A percentile compares a stretch with the other conserved stretches of the same genome.
phyloP scores from a whole-genome alignment of 2,797 vertebrate genomes.

The Sebastes cheni region DNA sequence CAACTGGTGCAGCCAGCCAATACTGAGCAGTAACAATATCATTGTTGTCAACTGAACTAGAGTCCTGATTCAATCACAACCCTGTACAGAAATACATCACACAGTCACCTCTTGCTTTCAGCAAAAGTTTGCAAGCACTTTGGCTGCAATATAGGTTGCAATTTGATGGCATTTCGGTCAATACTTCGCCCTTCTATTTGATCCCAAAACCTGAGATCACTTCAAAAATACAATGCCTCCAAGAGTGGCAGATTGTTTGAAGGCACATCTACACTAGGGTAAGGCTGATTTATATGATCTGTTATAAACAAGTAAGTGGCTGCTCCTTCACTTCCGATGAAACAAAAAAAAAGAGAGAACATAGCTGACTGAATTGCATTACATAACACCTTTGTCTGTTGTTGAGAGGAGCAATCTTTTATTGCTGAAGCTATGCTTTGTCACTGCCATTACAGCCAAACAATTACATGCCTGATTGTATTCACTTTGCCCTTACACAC shows the following conservation, averaged over 20 bases:
- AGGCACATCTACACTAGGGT: neutral
- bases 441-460: conserved; percentile 52
- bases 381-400: conserved; percentile 45
- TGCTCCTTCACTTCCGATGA: conserved; percentile 15
- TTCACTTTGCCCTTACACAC: conserved; percentile 52
- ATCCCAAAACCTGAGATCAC: conserved; percentile 29
- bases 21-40: conserved; percentile 61
- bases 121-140: conserved; percentile 50
- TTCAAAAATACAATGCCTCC: conserved; percentile 19
- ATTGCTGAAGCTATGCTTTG: conserved; percentile 44
- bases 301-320: conserved; percentile 23
- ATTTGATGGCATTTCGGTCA: conserved; percentile 32
- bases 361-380: conserved; percentile 41
- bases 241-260: conserved; percentile 8
- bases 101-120: conserved; percentile 30
- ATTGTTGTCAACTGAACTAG: conserved; percentile 51
- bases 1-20: conserved; percentile 49
- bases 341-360: conserved; percentile 12
- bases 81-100: conserved; percentile 56
- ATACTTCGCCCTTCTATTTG: conserved; percentile 30
- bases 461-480: conserved; percentile 60
- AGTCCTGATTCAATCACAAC: conserved; percentile 69
- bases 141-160: conserved; percentile 30
- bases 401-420: conserved; percentile 35
- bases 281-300: conserved; percentile 34